Evolutionary conservation across 2,888 invertebrate species (phyloP).

Genomic region (Byasa hedistus): DNA sequence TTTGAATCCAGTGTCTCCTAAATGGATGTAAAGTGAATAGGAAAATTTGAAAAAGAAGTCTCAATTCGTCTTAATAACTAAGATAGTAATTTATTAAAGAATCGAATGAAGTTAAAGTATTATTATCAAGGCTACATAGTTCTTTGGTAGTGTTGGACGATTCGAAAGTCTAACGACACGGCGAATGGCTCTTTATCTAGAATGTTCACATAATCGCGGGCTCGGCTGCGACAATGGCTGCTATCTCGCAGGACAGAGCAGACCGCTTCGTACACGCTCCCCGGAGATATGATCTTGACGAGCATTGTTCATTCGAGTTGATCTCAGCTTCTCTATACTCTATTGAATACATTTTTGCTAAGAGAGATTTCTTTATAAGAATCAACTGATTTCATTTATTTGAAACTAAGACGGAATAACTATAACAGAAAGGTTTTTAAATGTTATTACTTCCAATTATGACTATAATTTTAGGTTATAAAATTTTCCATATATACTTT

Average conservation of each 20-base stretch:
- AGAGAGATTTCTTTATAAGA: background rate
- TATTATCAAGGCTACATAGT: background rate
- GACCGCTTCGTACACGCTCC: slow-evolving; percentile 34
- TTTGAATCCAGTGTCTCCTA: no score
- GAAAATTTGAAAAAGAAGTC: no score
- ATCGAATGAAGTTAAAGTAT: background rate
- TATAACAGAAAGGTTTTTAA: no score
- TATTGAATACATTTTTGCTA: background rate
- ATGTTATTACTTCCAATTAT: no score
- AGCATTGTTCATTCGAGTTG: slow-evolving; percentile 48
- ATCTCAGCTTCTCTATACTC: slow-evolving; percentile 40
- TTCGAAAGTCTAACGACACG: slow-evolving; percentile 22
- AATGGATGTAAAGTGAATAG: no score
- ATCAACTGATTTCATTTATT: no score
- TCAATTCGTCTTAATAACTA: no score
- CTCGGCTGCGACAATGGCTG: slow-evolving; percentile 35
- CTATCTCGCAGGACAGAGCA: slow-evolving; percentile 30
- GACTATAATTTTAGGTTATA: no score
- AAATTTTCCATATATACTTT: no score
- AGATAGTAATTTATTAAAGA: no score
- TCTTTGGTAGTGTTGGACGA: slow-evolving; percentile 1
- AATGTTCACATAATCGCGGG: slow-evolving; percentile 33
- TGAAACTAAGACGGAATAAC: no score
- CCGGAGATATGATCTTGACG: slow-evolving; percentile 51
- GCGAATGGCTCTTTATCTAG: slow-evolving; percentile 32